phyloP scores from a whole-genome alignment of 2,888 invertebrate genomes.

The Ametastegia equiseti region DNA sequence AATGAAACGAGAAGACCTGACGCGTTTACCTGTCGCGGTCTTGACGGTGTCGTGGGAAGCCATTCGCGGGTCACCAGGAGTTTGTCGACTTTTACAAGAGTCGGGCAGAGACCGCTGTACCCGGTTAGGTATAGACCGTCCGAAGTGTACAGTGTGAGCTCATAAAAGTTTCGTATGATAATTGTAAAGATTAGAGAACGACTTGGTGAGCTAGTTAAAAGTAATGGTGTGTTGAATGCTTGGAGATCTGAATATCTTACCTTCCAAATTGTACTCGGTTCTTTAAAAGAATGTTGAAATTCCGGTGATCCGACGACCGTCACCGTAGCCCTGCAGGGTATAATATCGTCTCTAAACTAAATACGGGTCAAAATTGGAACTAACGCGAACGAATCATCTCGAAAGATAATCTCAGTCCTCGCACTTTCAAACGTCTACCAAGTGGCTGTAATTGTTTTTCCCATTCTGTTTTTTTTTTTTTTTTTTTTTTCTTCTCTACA shows the following conservation, averaged over 20 bases:
- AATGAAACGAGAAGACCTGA: constrained; percentile 66
- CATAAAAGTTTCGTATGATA: constrained; percentile 71
- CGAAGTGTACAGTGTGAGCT: constrained; percentile 54
- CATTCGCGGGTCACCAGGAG: constrained; percentile 68
- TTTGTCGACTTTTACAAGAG: constrained; percentile 57
- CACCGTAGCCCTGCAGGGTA: too few species aligned
- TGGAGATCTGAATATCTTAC: constrained; percentile 46
- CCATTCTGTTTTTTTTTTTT: not conserved
- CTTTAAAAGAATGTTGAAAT: constrained; percentile 47
- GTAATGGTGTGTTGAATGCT: constrained; percentile 58
- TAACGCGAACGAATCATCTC: constrained; percentile 43
- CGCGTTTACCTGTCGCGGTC: constrained; percentile 50
- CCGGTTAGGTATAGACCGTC: constrained; percentile 35
- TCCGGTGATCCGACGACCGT: constrained; percentile 40
- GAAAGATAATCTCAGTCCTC: constrained; percentile 34
- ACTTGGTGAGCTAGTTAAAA: constrained; percentile 63
- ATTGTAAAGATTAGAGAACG: constrained; percentile 70
- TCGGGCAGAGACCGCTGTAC: constrained; percentile 6
- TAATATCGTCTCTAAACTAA: not conserved
- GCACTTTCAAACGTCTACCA: constrained; percentile 39
- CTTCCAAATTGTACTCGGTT: constrained; percentile 47
- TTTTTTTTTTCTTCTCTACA: not conserved
- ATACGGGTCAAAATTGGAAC: constrained; percentile 38
- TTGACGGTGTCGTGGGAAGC: constrained; percentile 70
- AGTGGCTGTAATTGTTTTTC: constrained; percentile 14